phyloP scores from a whole-genome alignment of 2,888 invertebrate genomes.

The Heteromyza rotundicornis region DNA sequence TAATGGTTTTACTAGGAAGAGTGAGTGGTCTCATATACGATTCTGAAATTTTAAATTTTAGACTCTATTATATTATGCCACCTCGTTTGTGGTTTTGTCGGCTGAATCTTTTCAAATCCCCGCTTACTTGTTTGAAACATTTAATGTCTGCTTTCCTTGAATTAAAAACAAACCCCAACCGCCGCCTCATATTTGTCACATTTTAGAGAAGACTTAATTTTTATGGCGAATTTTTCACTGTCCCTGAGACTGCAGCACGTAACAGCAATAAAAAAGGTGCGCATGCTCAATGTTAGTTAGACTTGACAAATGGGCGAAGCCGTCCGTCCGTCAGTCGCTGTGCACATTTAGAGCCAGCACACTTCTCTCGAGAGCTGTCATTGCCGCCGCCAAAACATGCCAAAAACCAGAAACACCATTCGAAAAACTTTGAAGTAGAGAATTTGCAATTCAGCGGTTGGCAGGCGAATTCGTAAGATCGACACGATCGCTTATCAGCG shows the following conservation, averaged over 20 bases:
- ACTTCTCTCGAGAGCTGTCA: background rate
- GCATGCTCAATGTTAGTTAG: conserved; percentile 37
- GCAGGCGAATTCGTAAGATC: background rate
- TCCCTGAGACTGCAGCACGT: conserved; percentile 45
- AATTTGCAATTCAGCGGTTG: conserved; percentile 9
- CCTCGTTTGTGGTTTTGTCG: no score
- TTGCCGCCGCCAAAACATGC: conserved; percentile 6
- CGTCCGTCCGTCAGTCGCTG: conserved; percentile 2
- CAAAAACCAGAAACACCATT: background rate
- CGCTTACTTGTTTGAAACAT: background rate
- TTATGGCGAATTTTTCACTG: conserved; percentile 54
- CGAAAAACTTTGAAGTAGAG: background rate
- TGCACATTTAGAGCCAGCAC: background rate
- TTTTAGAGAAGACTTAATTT: conserved; percentile 33
- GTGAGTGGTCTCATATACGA: no score
- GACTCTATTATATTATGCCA: no score
- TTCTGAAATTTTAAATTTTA: no score
- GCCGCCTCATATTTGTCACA: conserved; percentile 16
- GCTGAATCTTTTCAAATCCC: no score
- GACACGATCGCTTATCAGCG: conserved; percentile 27
- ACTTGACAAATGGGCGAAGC: conserved; percentile 34
- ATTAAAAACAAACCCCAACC: no score
- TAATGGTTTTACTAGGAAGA: conserved; percentile 4
- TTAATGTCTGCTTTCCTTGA: conserved; percentile 16
- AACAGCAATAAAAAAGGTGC: conserved; percentile 58